Percentiles rank a stretch among this genome's conserved stretches.
Conservation (phyloP, 2,888 invertebrate species). For the Cephus spinipes region DNA sequence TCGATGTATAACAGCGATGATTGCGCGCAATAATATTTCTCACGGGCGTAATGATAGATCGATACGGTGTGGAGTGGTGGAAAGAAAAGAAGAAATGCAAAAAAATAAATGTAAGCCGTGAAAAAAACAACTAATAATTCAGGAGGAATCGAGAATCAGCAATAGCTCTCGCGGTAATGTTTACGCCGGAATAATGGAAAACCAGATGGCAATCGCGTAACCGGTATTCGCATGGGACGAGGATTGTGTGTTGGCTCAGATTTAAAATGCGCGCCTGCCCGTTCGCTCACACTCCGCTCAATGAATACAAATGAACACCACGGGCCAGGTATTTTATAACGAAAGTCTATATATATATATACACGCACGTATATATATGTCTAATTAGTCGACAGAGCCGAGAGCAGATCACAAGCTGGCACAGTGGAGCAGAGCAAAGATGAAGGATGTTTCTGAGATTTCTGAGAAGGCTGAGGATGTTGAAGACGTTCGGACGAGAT, state of each 20-base stretch:
- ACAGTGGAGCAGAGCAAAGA: background rate
- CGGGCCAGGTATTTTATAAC: background rate
- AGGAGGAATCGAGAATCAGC: background rate
- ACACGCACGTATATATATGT: background rate
- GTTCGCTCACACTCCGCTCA: background rate
- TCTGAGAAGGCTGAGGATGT: background rate
- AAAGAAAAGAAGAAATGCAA: background rate
- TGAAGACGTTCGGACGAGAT: background rate
- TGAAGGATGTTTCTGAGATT: background rate
- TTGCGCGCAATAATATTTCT: background rate
- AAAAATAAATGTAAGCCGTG: background rate
- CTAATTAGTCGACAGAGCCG: background rate
- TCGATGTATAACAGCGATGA: background rate
- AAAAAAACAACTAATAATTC: background rate
- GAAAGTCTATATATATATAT: background rate
- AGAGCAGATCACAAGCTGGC: background rate
- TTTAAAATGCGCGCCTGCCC: background rate
- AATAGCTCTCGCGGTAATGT: background rate
- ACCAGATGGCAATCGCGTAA: background rate
- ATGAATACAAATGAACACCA: background rate
- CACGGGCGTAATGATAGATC: background rate
- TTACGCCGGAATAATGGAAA: background rate
- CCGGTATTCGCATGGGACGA: background rate
- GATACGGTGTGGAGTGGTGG: background rate
- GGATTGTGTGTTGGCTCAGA: background rate